Base-by-base conservation (phyloP, 2,888 invertebrate species). In the Dyspetes luteomarginatus region DNA sequence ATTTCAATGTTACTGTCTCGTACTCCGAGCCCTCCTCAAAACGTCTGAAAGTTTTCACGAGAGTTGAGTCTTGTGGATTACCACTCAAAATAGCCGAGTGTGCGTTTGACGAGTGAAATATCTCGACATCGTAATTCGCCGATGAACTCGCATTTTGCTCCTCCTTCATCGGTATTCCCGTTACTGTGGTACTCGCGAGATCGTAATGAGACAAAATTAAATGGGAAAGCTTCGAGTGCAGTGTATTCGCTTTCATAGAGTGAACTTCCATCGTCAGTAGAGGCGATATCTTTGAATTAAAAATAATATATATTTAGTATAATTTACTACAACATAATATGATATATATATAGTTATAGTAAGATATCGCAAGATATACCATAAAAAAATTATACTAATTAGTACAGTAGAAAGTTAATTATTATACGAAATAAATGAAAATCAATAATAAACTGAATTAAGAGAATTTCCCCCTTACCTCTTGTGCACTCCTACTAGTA, bases 161-260 rank as follows among this genome's bases (percentile, higher is more conserved):
- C 92, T 99, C 99, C 93, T 99, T 99, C 99, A 99, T 99, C 0
- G 99, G 99, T 87, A 99, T 99, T 2, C 99, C 98, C 4, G 98
- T 98, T 0, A 99, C 99, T 0, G 99, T 99, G 0, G 99, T 99
- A 77, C 97, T 98, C 0, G 98, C 97, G 56, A 99, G 93, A 90
- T 97, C 95, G 88, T 98, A 99, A 91, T 99, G 98, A 2, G 95
- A 95, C 85, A 97, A 91, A 83, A 97, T 97, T 4, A 97, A 92
- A 58, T 96, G 94, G 0, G 96, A 96, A 7, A 97, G 91, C 85
- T 97, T 95, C 78, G 94, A 95, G 0, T 97, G 95, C 67, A 97
- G 93, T 4, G 94, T 93, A 50, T 96, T 95, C 0, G 97, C 97
- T 85, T 95, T 94, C 12, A 96, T 95, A 0, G 96, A 96, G 89